Evolutionary conservation across 2,113 vertebrate genomes (phyloP), one percentile per base, ranked within the genome.

Genomic region (Onychostruthus taczanowskii): DNA sequence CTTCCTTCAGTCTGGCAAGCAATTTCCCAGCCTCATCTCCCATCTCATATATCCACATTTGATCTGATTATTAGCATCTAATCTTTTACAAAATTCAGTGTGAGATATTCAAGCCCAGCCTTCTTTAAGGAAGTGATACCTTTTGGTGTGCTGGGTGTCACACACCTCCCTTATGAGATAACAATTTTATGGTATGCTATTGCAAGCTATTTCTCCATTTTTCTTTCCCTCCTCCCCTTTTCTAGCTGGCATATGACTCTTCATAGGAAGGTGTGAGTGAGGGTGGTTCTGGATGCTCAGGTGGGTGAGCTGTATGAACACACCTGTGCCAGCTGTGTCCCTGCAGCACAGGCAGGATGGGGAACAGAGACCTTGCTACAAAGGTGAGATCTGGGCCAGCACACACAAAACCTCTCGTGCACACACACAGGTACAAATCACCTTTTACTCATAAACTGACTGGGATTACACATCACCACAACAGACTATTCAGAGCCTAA

Each of bases 31-130:
- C 66, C 31, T 92, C 86, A 50, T 90, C 94, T 94, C 88, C 90
- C 79, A 64, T 78, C 69, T 94, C 92, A 43, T 94, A 84, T 44
- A 96, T 89, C 76, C 76, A 81, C 66, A 68, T 90, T 81, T 89
- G 94, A 95, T 93, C 90, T 89, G 80, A 94, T 95, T 94, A 96
- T 94, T 87, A 94, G 73, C 47, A 78, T 93, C 94, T 95, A 66
- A 95, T 96, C 94, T 84, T 64, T 67, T 68, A n/a, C 88, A 86
- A 70, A 72, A 92, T 66, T 78, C 68, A 52, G 49, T 30, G 28
- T 37, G 11, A 33, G 44, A 78, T 49, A 88, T 75, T 84, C 85
- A 75, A 87, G 80, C 80, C 56, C 61, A 90, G 61, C 61, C 73
- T 92, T 89, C 87, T 75, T 86, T 93, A 78, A 89, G 61, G 72